Base-by-base conservation (phyloP, 2,113 vertebrate genomes). In the Acinonyx jubatus region DNA sequence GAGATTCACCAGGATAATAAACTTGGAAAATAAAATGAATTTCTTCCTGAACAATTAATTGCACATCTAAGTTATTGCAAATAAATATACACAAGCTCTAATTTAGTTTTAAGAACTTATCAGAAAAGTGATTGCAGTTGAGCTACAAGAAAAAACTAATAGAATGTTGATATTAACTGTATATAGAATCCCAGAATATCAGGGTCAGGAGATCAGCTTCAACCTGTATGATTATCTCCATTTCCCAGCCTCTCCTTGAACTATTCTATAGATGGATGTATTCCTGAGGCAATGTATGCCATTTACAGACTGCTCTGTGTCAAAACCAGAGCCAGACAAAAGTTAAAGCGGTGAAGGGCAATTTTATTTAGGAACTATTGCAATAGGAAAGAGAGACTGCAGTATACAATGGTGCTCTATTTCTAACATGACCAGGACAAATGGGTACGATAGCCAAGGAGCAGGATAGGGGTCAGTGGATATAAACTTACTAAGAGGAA, bases 31-130 rank as follows among this genome's bases (percentile, higher is more conserved):
- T 81, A 93, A 9, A 90, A 93, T 84, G 19, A 3, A 76, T 73
- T 94, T 94, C 31, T 96, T 96, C 50, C 23, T 84, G 18, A 80
- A 76, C 69, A 96, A 57, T 19, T 71, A 50, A 83, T 36, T 78
- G n/a, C 27, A 73, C 13, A 50, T 93, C 27, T 94, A 85, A 94
- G 80, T 38, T 68, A 63, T 74, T 48, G 5, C 14, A 88, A 71
- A 66, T 74, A 90, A 78, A 94, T 82, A 29, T 12, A 73, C 1
- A 23, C 10, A 89, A 68, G 4, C 1, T 91, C 41, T 27, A 82
- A 65, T 23, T 91, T 50, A 71, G 23, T 80, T 93, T 85, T 73
- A 87, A 91, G 38, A 93, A 55, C 55, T 74, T 29, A 83, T 84
- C 14, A 79, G 50, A 79, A 88, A 94, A 96, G 15, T 87, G 80